Evolutionary conservation across 2,113 vertebrate genomes (phyloP).

Genomic region (Scartelaos histophorus): DNA sequence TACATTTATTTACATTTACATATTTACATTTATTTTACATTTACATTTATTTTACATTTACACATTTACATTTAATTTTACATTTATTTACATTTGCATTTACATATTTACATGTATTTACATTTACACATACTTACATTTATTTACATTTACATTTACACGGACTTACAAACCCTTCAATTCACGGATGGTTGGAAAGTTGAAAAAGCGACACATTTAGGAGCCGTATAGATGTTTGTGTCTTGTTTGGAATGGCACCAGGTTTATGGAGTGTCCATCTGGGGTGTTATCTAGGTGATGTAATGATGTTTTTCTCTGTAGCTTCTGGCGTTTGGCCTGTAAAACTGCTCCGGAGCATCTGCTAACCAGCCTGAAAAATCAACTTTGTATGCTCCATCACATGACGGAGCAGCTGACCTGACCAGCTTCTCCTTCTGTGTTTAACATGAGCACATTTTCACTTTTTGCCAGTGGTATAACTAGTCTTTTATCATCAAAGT

Average conservation of each 20-base stretch:
- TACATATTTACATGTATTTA: too few relatives aligned
- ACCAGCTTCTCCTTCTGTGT: background rate
- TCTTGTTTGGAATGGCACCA: conserved; percentile 22
- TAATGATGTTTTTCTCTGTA: conserved; percentile 20
- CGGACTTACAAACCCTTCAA: background rate
- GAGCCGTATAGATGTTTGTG: conserved; percentile 28
- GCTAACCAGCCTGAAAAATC: conserved; percentile 18
- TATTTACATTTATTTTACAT: too few relatives aligned
- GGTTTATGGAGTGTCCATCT: conserved; percentile 21
- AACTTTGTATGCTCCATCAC: conserved; percentile 10
- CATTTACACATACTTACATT: too few relatives aligned
- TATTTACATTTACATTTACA: too few relatives aligned
- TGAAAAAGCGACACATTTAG: conserved; percentile 39
- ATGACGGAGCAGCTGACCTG: background rate
- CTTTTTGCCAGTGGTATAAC: background rate
- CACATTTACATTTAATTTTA: too few relatives aligned
- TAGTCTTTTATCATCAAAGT: background rate
- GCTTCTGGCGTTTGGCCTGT: conserved; percentile 5
- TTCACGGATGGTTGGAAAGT: background rate
- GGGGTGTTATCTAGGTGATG: conserved; percentile 29
- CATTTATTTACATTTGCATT: too few relatives aligned
- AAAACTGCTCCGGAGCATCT: conserved; percentile 14
- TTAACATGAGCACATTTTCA: background rate
- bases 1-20: too few relatives aligned
- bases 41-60: too few relatives aligned